A percentile compares a stretch with the other conserved stretches of the same genome.
Conservation (phyloP, 1,140 invertebrate species). For the Battus philenor region DNA sequence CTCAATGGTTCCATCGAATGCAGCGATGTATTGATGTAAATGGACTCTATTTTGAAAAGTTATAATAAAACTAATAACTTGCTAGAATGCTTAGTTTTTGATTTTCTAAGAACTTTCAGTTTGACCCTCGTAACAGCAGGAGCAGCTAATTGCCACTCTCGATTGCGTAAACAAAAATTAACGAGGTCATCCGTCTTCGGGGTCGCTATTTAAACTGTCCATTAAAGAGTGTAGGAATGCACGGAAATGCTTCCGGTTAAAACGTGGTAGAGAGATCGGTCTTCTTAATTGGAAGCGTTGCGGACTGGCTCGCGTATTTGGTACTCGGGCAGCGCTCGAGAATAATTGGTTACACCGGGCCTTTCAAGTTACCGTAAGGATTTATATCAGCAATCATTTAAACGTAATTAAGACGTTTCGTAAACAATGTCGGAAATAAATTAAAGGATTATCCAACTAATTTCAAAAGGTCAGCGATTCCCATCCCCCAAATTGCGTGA, state of each 20-base stretch:
- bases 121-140: conserved; percentile 38
- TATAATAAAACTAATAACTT: no score
- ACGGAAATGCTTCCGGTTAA: conserved; percentile 6
- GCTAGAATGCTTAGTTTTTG: no score
- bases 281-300: conserved; percentile 10
- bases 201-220: conserved; percentile 4
- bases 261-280: conserved; percentile 4
- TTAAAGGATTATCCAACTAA: no score
- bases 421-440: no score
- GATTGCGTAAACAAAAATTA: conserved; percentile 39
- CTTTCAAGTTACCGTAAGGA: not conserved
- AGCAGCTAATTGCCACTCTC: conserved; percentile 45
- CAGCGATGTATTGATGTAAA: no score
- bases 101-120: no score
- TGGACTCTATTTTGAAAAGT: no score
- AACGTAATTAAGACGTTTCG: conserved; percentile 6
- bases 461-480: no score
- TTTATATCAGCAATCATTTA: conserved; percentile 5
- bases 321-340: no score
- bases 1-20: no score
- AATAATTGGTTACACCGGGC: not conserved
- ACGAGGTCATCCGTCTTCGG: conserved; percentile 2
- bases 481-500: no score
- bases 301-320: no score
- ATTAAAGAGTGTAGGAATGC: conserved; percentile 24